phyloP scores from a whole-genome alignment of 2,113 vertebrate genomes.

The Barbus barbus region DNA sequence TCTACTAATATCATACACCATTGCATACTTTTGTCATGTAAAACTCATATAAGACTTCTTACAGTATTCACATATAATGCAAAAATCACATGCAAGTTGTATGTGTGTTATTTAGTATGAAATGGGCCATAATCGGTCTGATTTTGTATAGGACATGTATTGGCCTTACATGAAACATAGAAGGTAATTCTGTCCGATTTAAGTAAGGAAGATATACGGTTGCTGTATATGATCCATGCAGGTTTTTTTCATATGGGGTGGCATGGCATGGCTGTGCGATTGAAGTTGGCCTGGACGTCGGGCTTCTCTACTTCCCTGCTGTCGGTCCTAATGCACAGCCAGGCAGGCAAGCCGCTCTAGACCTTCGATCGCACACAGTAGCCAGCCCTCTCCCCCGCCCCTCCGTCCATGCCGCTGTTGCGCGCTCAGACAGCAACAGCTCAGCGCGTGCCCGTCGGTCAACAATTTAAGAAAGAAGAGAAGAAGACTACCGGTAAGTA shows the following conservation, averaged over 20 bases:
- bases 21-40: neutral
- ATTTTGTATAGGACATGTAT: neutral
- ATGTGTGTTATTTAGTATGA: neutral
- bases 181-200: neutral
- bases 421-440: too few species aligned
- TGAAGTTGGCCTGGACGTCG: too few species aligned
- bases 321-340: too few species aligned
- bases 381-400: too few species aligned
- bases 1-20: neutral
- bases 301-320: too few species aligned
- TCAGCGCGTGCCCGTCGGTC: too few species aligned
- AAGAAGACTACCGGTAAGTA: too few species aligned
- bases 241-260: neutral
- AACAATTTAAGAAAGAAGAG: too few species aligned
- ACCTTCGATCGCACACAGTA: too few species aligned
- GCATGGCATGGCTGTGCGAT: too few species aligned
- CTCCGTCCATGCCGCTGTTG: too few species aligned
- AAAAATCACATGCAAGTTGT: neutral
- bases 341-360: too few species aligned
- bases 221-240: neutral
- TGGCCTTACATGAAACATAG: neutral
- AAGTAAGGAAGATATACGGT: slow-evolving; percentile 9
- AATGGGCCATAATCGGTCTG: neutral
- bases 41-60: neutral
- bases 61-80: neutral